A percentile compares a stretch with the other conserved stretches of the same genome.
phyloP scores from a whole-genome alignment of 2,113 vertebrate species.

The Hypanus sabinus region DNA sequence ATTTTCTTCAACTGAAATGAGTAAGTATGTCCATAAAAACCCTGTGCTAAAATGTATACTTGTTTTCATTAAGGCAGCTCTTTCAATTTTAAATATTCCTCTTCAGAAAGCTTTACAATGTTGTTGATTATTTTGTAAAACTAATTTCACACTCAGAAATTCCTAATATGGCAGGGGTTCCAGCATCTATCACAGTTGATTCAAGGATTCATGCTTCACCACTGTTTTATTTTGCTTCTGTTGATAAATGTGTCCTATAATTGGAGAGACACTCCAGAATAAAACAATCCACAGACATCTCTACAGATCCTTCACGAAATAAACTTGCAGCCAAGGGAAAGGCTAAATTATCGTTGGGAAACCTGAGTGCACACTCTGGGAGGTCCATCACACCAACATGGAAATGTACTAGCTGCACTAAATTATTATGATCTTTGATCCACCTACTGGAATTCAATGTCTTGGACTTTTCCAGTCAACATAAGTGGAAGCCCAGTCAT shows the following conservation, averaged over 20 bases:
- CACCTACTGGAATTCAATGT: neutral
- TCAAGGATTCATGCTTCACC: neutral
- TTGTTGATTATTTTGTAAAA: neutral
- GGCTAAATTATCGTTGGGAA: neutral
- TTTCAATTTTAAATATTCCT: neutral
- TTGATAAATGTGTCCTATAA: neutral
- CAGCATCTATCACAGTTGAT: neutral
- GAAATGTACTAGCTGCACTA: neutral
- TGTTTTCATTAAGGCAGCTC: neutral
- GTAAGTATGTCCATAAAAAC: neutral
- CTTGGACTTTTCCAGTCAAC: neutral
- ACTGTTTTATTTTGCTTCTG: neutral
- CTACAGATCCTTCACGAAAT: neutral
- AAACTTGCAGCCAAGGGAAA: neutral
- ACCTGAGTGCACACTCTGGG: neutral
- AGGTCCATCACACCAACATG: neutral
- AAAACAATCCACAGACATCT: neutral
- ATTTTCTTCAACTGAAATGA: neutral
- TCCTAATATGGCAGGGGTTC: neutral
- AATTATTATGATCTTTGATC: neutral
- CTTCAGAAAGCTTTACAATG: neutral
- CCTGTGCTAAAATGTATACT: neutral
- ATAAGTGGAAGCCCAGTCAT: constrained; percentile 12
- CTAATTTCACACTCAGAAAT: neutral
- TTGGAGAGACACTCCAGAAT: neutral